These are phyloP conservation scores for Columbina picui DNA, from an alignment of 2,113 vertebrate genomes.

Conservation along the genomic window DNA sequence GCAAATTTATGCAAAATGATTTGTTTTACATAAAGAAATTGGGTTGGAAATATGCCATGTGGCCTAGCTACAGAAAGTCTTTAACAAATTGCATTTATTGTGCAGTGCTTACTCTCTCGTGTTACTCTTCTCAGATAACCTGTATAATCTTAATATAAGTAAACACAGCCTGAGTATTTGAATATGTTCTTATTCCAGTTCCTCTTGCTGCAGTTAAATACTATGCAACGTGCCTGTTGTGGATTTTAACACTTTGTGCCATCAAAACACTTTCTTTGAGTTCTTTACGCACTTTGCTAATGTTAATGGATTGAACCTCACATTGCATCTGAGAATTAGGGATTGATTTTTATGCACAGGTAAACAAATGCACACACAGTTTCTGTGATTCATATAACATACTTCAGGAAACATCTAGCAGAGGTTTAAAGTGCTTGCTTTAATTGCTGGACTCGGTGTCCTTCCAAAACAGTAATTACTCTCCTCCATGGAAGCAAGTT, in stretches of 20 bases:
- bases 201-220: not conserved
- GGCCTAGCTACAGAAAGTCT: not conserved
- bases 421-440: not conserved
- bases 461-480: not conserved
- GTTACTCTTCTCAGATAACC: not conserved
- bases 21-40: constrained; percentile 13
- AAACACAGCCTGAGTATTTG: not conserved
- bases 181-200: not conserved
- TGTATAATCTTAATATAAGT: not conserved
- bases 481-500: not conserved
- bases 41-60: not conserved
- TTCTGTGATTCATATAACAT: not conserved
- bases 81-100: not conserved
- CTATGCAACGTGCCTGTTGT: not conserved
- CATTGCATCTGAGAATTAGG: not conserved
- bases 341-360: not conserved
- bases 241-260: not conserved
- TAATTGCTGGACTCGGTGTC: not conserved
- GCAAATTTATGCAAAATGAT: constrained; percentile 3
- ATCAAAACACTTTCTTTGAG: not conserved
- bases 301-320: not conserved
- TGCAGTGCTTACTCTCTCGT: not conserved
- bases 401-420: not conserved
- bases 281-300: not conserved
- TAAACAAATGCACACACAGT: not conserved